Conservation (phyloP, 92 coral and sea anemone genomes). For the Parazoanthus atlanticus region DNA sequence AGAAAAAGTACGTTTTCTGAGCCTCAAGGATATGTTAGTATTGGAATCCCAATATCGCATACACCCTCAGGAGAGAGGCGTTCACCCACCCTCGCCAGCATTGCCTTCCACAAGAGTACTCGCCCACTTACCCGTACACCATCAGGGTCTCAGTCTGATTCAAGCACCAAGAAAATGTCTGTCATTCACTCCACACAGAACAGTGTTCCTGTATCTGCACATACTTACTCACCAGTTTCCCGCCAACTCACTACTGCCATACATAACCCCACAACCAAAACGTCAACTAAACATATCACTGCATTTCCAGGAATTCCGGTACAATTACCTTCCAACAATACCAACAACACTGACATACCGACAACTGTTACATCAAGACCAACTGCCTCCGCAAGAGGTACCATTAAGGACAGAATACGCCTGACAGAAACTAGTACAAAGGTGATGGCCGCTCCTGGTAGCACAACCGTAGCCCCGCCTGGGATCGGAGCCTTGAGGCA, state of each 20-base stretch:
- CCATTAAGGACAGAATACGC: neutral
- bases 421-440: neutral
- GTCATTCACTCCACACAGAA: neutral
- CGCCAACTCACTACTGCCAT: neutral
- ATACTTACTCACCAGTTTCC: neutral
- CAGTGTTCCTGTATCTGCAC: neutral
- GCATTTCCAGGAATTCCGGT: constrained; percentile 41
- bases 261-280: constrained; percentile 10
- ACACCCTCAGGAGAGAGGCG: constrained; percentile 8
- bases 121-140: neutral
- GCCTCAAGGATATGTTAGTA: constrained; percentile 44
- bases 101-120: neutral
- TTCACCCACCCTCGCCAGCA: neutral
- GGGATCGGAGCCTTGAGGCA: neutral
- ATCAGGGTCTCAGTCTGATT: neutral
- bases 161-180: neutral
- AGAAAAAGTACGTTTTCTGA: constrained; percentile 37
- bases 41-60: constrained; percentile 8
- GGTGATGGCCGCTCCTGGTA: constrained; percentile 3
- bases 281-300: constrained; percentile 38
- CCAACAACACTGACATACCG: constrained; percentile 43
- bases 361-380: constrained; percentile 25
- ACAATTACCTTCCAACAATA: constrained; percentile 30
- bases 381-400: neutral
- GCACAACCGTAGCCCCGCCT: constrained; percentile 34